Evolutionary conservation across 1,140 invertebrate species (phyloP).

Genomic region (Drosophila lini): DNA sequence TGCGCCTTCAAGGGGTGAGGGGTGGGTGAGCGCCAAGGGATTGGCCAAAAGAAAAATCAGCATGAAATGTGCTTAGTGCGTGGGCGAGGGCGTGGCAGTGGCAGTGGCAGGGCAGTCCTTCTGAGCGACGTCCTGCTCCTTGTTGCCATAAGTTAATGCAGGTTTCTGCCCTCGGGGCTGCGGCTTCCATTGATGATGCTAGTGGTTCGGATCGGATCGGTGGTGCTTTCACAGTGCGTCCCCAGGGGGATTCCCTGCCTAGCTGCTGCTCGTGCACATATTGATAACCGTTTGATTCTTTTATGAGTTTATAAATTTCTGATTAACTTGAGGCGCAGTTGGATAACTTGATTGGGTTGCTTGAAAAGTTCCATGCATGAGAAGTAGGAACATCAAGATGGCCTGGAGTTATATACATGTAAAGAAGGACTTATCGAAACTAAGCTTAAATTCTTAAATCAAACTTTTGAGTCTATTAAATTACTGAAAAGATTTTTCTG

Average conservation of each 20-base stretch:
- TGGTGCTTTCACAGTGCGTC: slow-evolving; percentile 12
- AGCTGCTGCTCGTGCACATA: slow-evolving; percentile 54
- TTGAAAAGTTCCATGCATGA: not conserved
- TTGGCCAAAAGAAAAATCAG: slow-evolving; percentile 74
- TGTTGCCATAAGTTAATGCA: slow-evolving; percentile 59
- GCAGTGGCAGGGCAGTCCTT: slow-evolving; percentile 6
- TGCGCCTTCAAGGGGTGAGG: slow-evolving; percentile 41
- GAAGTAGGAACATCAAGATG: not conserved
- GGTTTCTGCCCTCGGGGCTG: slow-evolving; percentile 40
- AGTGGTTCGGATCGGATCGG: slow-evolving; percentile 11
- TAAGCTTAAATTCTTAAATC: no score
- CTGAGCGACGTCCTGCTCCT: slow-evolving; percentile 33
- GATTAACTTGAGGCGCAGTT: slow-evolving; percentile 62
- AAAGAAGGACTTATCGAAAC: not conserved
- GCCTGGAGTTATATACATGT: not conserved
- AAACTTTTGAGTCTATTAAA: no score
- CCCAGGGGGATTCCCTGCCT: slow-evolving; percentile 31
- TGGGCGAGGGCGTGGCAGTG: slow-evolving; percentile 37
- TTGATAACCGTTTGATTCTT: slow-evolving; percentile 82
- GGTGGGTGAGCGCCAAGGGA: slow-evolving; percentile 36
- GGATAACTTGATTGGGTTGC: slow-evolving; percentile 53
- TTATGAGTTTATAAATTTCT: slow-evolving; percentile 83
- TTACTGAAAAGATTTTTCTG: no score
- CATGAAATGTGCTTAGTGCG: slow-evolving; percentile 73
- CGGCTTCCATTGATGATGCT: slow-evolving; percentile 28